Percentiles rank a stretch among this genome's conserved stretches.
These are phyloP conservation scores for Scaptomyza pallida DNA, from an alignment of 1,140 invertebrate species.

Conservation along the genomic window DNA sequence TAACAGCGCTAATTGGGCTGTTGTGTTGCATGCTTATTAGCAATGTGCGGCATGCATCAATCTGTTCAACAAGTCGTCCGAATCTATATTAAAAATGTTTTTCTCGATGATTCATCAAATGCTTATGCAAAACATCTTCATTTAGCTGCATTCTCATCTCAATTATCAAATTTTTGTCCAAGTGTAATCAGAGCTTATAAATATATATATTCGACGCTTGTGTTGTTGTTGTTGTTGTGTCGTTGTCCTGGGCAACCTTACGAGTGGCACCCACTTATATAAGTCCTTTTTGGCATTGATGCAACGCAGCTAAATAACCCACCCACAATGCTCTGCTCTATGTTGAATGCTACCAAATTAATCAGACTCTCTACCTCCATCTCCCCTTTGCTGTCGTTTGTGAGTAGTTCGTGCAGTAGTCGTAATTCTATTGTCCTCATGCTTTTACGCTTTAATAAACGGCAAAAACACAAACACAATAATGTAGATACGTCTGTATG, in stretches of 20 bases:
- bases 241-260: constrained; percentile 18
- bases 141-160: too few species aligned
- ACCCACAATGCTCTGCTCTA: too few species aligned
- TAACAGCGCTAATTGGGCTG: constrained; percentile 16
- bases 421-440: constrained; percentile 36
- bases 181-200: constrained; percentile 29
- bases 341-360: constrained; percentile 29
- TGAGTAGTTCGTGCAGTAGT: constrained; percentile 8
- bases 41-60: too few species aligned
- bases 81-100: too few species aligned
- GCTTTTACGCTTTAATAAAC: constrained; percentile 10
- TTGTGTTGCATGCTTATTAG: too few species aligned
- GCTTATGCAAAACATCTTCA: too few species aligned
- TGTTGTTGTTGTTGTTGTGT: too few species aligned
- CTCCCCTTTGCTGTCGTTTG: too few species aligned
- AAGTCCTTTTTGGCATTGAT: constrained; percentile 37
- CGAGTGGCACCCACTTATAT: constrained; percentile 20
- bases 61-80: too few species aligned
- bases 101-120: too few species aligned
- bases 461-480: constrained; percentile 16
- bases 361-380: constrained; percentile 28
- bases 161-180: neutral
- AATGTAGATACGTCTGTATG: constrained; percentile 4
- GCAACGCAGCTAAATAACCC: constrained; percentile 15
- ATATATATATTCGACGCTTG: constrained; percentile 11